A percentile compares a stretch with the other conserved stretches of the same genome.
Conservation (phyloP, 2,113 vertebrate species). For the Oriolus oriolus region DNA sequence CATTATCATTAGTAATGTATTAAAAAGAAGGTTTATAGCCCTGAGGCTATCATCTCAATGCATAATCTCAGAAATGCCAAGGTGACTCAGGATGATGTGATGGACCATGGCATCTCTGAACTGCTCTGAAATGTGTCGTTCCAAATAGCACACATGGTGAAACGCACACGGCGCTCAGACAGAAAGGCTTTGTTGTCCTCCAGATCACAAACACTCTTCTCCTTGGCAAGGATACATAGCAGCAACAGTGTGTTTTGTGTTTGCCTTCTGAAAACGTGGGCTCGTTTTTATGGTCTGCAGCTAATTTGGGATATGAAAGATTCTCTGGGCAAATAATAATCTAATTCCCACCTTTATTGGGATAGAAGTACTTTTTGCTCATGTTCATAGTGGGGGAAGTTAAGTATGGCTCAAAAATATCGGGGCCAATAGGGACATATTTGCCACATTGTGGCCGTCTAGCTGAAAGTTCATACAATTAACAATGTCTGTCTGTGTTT, state of each 20-base stretch:
- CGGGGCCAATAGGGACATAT: not conserved
- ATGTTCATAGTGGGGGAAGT: accelerated
- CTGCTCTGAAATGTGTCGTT: not conserved
- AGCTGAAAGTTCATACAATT: not conserved
- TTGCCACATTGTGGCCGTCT: not conserved
- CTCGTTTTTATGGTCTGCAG: not conserved
- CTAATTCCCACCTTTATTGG: not conserved
- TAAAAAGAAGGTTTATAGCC: constrained; percentile 38
- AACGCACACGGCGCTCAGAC: not conserved
- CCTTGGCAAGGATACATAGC: not conserved
- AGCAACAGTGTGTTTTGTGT: not conserved
- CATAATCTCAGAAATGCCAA: constrained; percentile 49
- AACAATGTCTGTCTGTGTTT: not conserved
- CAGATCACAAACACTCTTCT: not conserved
- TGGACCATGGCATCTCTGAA: not conserved
- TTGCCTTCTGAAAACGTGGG: not conserved
- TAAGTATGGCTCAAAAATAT: not conserved
- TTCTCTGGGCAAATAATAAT: not conserved
- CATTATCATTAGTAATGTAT: constrained; percentile 39
- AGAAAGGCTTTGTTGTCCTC: not conserved
- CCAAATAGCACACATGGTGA: not conserved
- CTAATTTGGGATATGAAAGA: not conserved
- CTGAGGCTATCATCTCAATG: constrained; percentile 9
- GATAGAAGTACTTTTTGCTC: not conserved
- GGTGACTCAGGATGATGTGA: constrained; percentile 35